phyloP scores from a whole-genome alignment of 92 coral and sea anemone genomes.

The Heteractis magnifica region DNA sequence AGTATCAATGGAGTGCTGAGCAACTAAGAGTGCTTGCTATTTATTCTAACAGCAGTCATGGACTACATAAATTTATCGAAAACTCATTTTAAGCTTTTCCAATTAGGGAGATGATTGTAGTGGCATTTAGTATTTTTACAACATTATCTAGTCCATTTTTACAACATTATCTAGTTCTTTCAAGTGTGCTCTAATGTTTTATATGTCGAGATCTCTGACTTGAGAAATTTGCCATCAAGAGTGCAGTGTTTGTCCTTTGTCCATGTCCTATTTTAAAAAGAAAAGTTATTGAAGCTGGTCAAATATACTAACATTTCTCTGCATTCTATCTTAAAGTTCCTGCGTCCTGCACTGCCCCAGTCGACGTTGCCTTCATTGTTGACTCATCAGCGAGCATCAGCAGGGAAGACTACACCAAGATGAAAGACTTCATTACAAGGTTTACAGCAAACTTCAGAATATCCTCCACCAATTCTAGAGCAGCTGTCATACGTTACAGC shows the following conservation, averaged over 20 bases:
- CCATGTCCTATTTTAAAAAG: too few species aligned
- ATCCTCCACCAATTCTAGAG: constrained; percentile 42
- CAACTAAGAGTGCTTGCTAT: neutral
- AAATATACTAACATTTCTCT: neutral
- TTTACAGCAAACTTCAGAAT: constrained; percentile 41
- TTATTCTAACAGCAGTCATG: neutral
- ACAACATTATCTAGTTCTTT: too few species aligned
- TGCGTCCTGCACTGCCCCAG: constrained; percentile 34
- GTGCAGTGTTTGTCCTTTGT: too few species aligned
- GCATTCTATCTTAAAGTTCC: constrained; percentile 4
- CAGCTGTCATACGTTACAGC: constrained; percentile 58
- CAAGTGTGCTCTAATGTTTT: neutral
- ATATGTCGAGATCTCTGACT: too few species aligned
- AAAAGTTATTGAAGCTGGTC: too few species aligned
- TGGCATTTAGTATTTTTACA: too few species aligned
- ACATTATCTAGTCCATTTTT: too few species aligned
- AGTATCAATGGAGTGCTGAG: too few species aligned
- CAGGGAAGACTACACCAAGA: constrained; percentile 40
- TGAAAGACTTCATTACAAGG: constrained; percentile 57
- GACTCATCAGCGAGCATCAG: constrained; percentile 69
- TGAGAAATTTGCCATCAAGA: too few species aligned
- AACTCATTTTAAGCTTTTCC: neutral
- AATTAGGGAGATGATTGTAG: too few species aligned
- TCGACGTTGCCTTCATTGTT: constrained; percentile 63
- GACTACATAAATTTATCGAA: neutral